Percentiles rank a stretch among this genome's conserved stretches.
Conservation (phyloP, 2,113 vertebrate species). For the Leucosticte australis region DNA sequence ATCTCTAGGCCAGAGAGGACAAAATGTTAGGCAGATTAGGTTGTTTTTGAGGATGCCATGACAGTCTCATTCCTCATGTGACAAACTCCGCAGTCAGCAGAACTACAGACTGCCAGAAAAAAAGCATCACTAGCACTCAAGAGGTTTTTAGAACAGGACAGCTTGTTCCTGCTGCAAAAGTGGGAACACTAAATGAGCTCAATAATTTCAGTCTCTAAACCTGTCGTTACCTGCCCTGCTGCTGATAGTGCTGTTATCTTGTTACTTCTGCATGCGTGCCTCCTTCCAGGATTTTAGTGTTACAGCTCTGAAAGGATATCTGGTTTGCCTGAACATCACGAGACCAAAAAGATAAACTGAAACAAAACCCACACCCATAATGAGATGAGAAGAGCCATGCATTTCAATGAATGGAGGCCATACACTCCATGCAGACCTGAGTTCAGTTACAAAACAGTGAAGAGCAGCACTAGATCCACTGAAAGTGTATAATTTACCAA, state of each 20-base stretch:
- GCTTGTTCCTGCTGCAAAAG: constrained; percentile 59
- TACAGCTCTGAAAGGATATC: background rate
- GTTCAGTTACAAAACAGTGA: background rate
- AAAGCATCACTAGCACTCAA: background rate
- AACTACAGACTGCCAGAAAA: background rate
- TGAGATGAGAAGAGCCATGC: background rate
- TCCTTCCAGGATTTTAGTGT: constrained; percentile 22
- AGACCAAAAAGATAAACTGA: background rate
- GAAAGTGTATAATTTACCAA: constrained; percentile 36
- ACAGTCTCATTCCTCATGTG: background rate
- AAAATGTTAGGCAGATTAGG: background rate
- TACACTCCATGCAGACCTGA: background rate
- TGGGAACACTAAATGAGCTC: constrained; percentile 41
- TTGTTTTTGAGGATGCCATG: background rate
- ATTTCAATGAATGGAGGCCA: background rate
- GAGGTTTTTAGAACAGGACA: constrained; percentile 20
- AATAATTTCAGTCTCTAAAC: constrained; percentile 64
- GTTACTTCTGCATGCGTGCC: constrained; percentile 20
- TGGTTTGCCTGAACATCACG: constrained; percentile 32
- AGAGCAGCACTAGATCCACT: background rate
- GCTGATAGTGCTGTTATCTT: constrained; percentile 64
- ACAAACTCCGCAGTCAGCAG: constrained; percentile 12
- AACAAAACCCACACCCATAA: background rate
- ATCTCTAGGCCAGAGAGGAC: background rate
- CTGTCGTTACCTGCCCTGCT: constrained; percentile 61